A percentile compares a stretch with the other conserved stretches of the same genome.
phyloP scores from a whole-genome alignment of 2,797 vertebrate species.

The Coregonus ussuriensis region DNA sequence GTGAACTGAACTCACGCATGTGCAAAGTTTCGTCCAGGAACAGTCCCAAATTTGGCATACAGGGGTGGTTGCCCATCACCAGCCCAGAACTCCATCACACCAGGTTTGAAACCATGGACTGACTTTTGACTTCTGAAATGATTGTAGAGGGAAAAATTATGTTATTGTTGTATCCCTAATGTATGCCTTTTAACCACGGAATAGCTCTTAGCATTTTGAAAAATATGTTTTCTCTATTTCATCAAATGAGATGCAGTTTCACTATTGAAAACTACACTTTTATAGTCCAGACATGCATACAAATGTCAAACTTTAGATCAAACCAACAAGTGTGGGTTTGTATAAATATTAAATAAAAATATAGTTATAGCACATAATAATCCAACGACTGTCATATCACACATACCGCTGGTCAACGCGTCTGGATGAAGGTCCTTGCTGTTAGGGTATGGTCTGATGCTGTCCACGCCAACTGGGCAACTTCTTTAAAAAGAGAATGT shows the following conservation, averaged over 20 bases:
- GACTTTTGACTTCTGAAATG: slow-evolving; percentile 35
- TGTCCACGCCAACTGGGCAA: slow-evolving; percentile 51
- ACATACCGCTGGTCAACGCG: slow-evolving; percentile 52
- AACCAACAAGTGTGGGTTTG: not conserved
- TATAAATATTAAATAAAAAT: not conserved
- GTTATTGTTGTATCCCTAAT: not conserved
- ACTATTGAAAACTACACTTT: not conserved
- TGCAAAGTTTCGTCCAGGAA: slow-evolving; percentile 65
- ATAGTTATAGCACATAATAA: not conserved
- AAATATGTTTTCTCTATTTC: not conserved
- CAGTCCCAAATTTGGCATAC: slow-evolving; percentile 64
- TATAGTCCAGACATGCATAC: not conserved
- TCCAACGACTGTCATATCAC: not conserved
- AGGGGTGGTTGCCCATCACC: slow-evolving; percentile 57
- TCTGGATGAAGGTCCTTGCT: slow-evolving; percentile 31
- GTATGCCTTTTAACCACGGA: not conserved
- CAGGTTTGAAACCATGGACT: slow-evolving; percentile 28
- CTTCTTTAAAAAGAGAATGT: slow-evolving; percentile 64
- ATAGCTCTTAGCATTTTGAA: not conserved
- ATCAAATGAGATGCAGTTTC: not conserved
- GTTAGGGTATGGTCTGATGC: slow-evolving; percentile 37
- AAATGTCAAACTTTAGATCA: not conserved
- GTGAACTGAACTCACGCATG: slow-evolving; percentile 61
- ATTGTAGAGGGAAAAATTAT: slow-evolving; percentile 8
- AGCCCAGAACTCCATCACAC: slow-evolving; percentile 72